Evolutionary conservation across 1,140 invertebrate genomes (phyloP).

Genomic region (Macrosteles quadrilineatus): DNA sequence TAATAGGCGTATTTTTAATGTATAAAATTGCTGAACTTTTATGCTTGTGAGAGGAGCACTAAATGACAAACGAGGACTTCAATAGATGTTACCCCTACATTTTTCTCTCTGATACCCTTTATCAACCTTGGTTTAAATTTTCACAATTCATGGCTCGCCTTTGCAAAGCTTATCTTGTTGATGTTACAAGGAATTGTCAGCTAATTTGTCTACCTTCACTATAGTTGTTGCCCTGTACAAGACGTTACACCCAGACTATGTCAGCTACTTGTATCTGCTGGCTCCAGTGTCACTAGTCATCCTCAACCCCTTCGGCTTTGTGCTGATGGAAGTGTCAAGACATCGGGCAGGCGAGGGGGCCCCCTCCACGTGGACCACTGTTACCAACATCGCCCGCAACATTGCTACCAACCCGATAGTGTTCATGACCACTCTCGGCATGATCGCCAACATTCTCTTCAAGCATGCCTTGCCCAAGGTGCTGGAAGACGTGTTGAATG

Average conservation of each 20-base stretch:
- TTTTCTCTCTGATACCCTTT: too few relatives aligned
- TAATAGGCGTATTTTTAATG: too few relatives aligned
- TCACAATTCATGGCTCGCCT: too few relatives aligned
- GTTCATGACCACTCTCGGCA: conserved; percentile 90
- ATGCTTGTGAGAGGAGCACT: too few relatives aligned
- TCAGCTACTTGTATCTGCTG: conserved; percentile 89
- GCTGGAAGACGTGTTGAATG: conserved; percentile 73
- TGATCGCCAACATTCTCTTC: conserved; percentile 83
- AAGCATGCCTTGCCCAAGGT: conserved; percentile 73
- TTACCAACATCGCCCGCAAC: conserved; percentile 33
- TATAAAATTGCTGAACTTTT: too few relatives aligned
- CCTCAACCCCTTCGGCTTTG: conserved; percentile 90
- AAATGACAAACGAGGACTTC: too few relatives aligned
- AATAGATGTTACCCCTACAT: too few relatives aligned
- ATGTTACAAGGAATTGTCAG: too few relatives aligned
- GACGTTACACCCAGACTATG: conserved; percentile 83
- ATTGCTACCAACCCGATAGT: conserved; percentile 88
- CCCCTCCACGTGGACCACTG: neutral
- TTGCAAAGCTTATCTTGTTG: too few relatives aligned
- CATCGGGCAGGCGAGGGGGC: conserved; percentile 56
- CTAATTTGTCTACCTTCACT: too few relatives aligned
- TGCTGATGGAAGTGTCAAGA: conserved; percentile 77
- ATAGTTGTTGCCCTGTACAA: conserved; percentile 73
- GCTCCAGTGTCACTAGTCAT: conserved; percentile 92
- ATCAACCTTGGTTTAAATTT: too few relatives aligned